phyloP scores from a whole-genome alignment of 1,140 invertebrate genomes.

The Dinoponera quadriceps region DNA sequence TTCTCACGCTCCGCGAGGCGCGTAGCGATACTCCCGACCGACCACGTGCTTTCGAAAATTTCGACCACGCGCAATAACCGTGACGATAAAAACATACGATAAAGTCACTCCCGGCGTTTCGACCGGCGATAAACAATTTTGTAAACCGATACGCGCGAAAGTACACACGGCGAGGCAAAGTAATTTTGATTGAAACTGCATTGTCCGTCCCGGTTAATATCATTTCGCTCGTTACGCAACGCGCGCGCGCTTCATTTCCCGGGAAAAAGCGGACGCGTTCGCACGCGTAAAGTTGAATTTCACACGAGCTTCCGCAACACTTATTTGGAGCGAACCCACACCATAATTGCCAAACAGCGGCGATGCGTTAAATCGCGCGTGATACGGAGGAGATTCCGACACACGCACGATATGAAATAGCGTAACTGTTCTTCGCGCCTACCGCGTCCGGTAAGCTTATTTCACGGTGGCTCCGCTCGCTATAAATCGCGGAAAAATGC shows the following conservation, averaged over 20 bases:
- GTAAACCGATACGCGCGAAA: background rate
- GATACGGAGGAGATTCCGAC: background rate
- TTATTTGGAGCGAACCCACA: conserved; percentile 4
- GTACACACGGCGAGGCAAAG: background rate
- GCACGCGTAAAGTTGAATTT: conserved; percentile 5
- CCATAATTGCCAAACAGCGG: conserved; percentile 15
- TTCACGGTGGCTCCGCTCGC: conserved; percentile 1
- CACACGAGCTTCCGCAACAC: background rate
- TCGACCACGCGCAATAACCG: background rate
- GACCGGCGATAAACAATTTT: background rate
- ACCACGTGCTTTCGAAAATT: background rate
- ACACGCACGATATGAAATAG: background rate
- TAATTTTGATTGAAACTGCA: conserved; percentile 16
- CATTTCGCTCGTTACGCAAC: background rate
- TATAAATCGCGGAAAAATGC: conserved; percentile 20
- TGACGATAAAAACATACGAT: background rate
- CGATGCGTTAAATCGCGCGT: background rate
- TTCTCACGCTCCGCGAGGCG: background rate
- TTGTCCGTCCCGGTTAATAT: conserved; percentile 4
- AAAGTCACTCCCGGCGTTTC: background rate
- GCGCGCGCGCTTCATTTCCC: background rate
- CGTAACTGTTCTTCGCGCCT: conserved; percentile 2
- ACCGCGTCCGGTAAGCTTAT: background rate
- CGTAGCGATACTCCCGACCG: background rate
- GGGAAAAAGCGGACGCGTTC: background rate